Base-by-base conservation (phyloP, 1,140 invertebrate genomes). In the Ips typographus region DNA sequence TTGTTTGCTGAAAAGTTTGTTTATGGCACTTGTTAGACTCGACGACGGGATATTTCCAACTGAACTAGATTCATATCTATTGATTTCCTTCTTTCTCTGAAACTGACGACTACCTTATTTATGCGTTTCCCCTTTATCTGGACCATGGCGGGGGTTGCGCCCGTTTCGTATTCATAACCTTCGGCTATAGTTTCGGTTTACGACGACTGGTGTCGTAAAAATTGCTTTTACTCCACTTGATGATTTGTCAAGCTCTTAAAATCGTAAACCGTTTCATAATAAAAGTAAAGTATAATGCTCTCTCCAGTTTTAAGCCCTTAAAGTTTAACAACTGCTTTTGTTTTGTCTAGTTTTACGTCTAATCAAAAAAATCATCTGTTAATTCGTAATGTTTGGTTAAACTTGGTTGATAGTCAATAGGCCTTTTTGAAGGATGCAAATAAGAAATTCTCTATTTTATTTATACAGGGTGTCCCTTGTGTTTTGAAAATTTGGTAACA, bases 1-100 rank as follows among this genome's bases (percentile, higher is more conserved):
- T 65, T 65, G 64, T 65, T 65, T 65, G 64, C 53, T 65, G 64
- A 65, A 65, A 65, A 65, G 64, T 65, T 65, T 65, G 53, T 65
- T 65, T 65, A 65, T 65, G 64, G 53, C 64, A 65, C 64, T 65
- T 65, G 64, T 65, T 65, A 65, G 64, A 65, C 52, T 42, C 22
- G 40, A 65, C 52, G 62, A 65, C 64, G 6, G 64, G 47, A 65
- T 42, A 65, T 65, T 65, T 57, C 53, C 55, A 65, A 65, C 53
- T 56, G 55, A 65, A 65, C 53, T 57, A 65, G 64, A 65, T 65
- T 65, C 64, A 65, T 65, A 65, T 57, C 64, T 57, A 65, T 57
- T 57, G 53, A 65, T 65, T 65, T 65, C 53, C 64, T 51, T 52
- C 38, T 57, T 37, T 40, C 40, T 57, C 47, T 63, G 61, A 36